Percentiles rank a stretch among this genome's conserved stretches.
These are phyloP conservation scores for Eulithis testata DNA, from an alignment of 2,888 invertebrate genomes.

Conservation along the genomic window DNA sequence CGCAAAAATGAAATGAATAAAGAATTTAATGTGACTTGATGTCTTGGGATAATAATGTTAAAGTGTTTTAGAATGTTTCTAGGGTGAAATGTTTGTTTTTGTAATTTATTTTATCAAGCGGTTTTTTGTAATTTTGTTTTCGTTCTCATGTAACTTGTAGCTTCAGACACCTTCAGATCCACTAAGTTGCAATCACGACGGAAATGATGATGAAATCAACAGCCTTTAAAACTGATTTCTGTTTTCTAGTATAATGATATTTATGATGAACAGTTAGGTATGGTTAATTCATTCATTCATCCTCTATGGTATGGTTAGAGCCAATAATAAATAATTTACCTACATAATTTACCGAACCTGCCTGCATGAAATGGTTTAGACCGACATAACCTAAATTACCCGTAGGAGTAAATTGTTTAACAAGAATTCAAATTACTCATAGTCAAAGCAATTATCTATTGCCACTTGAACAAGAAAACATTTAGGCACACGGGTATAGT, in stretches of 20 bases:
- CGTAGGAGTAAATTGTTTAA: slow-evolving; percentile 1
- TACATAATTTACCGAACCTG: no score
- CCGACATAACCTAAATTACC: not conserved
- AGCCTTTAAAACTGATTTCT: no score
- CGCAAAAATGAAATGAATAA: slow-evolving; percentile 80
- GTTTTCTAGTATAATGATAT: no score
- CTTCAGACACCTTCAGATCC: no score
- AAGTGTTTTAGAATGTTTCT: slow-evolving; percentile 73
- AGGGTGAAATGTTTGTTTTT: slow-evolving; percentile 71
- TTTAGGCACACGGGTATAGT: slow-evolving; percentile 19
- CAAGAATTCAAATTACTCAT: slow-evolving; percentile 32
- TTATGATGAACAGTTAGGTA: no score
- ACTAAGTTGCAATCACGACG: no score
- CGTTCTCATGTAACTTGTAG: no score
- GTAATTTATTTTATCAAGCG: slow-evolving; percentile 61
- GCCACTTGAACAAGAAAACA: slow-evolving; percentile 40
- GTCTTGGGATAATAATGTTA: slow-evolving; percentile 76
- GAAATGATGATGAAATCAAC: no score
- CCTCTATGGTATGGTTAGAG: no score
- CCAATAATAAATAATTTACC: no score
- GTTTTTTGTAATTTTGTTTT: not conserved
- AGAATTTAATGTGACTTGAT: slow-evolving; percentile 81
- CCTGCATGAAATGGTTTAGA: no score
- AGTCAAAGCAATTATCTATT: slow-evolving; percentile 1
- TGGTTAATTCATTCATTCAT: no score